Evolutionary conservation across 2,888 invertebrate species (phyloP).

Genomic region (Encarsia formosa): DNA sequence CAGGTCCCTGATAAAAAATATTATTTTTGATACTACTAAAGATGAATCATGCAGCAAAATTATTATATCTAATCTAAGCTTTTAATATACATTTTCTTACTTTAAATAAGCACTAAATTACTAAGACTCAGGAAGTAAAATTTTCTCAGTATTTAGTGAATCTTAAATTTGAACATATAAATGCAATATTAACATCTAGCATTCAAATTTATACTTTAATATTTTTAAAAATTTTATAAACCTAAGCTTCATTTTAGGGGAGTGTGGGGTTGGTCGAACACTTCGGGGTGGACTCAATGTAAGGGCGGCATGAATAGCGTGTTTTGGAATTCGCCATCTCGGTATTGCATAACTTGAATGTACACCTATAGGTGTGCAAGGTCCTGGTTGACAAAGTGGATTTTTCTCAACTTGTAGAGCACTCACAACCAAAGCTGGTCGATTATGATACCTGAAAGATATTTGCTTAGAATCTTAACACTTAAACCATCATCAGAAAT

Average conservation of each 20-base stretch:
- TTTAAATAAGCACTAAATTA: conserved; percentile 33
- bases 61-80: conserved; percentile 1
- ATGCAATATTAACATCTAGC: conserved; percentile 45
- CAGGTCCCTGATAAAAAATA: no score
- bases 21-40: no score
- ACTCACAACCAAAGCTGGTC: conserved; percentile 88
- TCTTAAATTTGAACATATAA: conserved; percentile 33
- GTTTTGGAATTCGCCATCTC: conserved; percentile 55
- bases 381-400: conserved; percentile 84
- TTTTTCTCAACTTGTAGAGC: conserved; percentile 90
- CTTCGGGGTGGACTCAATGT: conserved; percentile 58
- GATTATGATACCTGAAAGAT: conserved; percentile 67
- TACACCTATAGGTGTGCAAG: conserved; percentile 54
- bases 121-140: conserved; percentile 13
- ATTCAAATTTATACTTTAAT: conserved; percentile 35
- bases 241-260: conserved; percentile 92
- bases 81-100: conserved; percentile 9
- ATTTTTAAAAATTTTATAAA: conserved; percentile 48
- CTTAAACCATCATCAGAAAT: conserved; percentile 7
- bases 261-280: conserved; percentile 63
- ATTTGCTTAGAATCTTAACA: conserved; percentile 19
- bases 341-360: conserved; percentile 46
- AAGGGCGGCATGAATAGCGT: conserved; percentile 65
- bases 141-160: conserved; percentile 31
- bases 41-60: no score